Conservation (phyloP, 2,888 invertebrate species). For the Arctia plantaginis region DNA sequence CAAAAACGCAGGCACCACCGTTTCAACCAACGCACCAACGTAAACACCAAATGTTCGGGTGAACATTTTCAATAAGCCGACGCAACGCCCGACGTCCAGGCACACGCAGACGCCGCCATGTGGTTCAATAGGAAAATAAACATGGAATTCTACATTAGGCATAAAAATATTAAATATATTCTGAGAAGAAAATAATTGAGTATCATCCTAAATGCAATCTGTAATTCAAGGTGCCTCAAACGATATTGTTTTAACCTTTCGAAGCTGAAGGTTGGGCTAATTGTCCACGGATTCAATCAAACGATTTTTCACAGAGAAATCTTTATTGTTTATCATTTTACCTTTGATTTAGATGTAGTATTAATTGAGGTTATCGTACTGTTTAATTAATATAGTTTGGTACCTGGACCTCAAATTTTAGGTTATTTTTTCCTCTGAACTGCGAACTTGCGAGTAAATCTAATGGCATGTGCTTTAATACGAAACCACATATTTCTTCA, state of each 20-base stretch:
- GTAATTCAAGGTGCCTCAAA: slow-evolving; percentile 62
- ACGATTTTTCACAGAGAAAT: slow-evolving; percentile 62
- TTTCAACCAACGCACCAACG: too few relatives aligned
- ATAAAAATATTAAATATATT: slow-evolving; percentile 15
- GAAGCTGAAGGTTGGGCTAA: slow-evolving; percentile 60
- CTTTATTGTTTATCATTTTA: slow-evolving; percentile 46
- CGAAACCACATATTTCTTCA: too few relatives aligned
- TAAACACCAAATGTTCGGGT: too few relatives aligned
- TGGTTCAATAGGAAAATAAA: slow-evolving; percentile 6
- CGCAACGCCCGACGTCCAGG: too few relatives aligned
- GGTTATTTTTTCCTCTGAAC: not conserved
- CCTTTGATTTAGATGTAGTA: slow-evolving; percentile 49
- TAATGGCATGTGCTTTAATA: too few relatives aligned
- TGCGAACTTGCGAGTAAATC: not conserved
- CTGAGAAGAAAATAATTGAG: slow-evolving; percentile 17
- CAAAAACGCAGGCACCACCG: not conserved
- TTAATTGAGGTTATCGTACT: slow-evolving; percentile 46
- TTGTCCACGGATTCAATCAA: slow-evolving; percentile 69
- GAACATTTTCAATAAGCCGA: too few relatives aligned
- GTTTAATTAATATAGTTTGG: slow-evolving; percentile 5
- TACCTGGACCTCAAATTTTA: not conserved
- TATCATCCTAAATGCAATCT: slow-evolving; percentile 39
- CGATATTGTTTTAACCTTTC: slow-evolving; percentile 62
- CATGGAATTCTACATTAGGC: slow-evolving; percentile 1
- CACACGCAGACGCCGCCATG: not conserved